A percentile compares a stretch with the other conserved stretches of the same genome.
Conservation (phyloP, 2,113 vertebrate species). For the Bos javanicus region DNA sequence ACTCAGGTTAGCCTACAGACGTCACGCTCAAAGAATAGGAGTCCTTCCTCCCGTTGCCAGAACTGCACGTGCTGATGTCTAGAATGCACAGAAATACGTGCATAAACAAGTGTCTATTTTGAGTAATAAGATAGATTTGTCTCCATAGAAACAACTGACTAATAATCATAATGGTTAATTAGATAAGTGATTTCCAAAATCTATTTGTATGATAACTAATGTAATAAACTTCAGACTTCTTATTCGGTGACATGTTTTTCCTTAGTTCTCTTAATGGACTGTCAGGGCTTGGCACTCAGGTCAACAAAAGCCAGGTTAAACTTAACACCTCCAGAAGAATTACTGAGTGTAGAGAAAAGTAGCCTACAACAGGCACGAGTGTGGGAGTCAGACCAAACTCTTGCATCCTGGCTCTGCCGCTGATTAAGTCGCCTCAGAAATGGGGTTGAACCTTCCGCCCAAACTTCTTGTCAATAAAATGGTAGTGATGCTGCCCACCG, state of each 20-base stretch:
- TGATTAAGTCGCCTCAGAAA: neutral
- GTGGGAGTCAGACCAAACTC: neutral
- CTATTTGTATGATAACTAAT: slow-evolving; percentile 46
- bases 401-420: neutral
- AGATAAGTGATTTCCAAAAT: slow-evolving; percentile 56
- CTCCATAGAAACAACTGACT: slow-evolving; percentile 54
- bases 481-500: neutral
- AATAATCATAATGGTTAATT: slow-evolving; percentile 60
- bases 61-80: neutral
- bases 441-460: no score
- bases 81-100: slow-evolving; percentile 27
- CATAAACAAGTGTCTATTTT: slow-evolving; percentile 40
- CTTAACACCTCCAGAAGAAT: neutral
- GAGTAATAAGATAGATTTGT: slow-evolving; percentile 41
- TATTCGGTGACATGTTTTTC: slow-evolving; percentile 15
- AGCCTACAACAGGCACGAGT: neutral
- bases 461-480: neutral
- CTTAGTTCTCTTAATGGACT: neutral
- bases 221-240: slow-evolving; percentile 35
- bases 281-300: neutral
- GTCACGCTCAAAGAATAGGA: neutral
- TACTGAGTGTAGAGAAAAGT: neutral
- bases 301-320: slow-evolving; percentile 33
- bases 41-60: neutral
- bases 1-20: neutral